A percentile compares a stretch with the other conserved stretches of the same genome.
These are phyloP conservation scores for Wasmannia auropunctata DNA, from an alignment of 1,140 invertebrate species.

Conservation along the genomic window DNA sequence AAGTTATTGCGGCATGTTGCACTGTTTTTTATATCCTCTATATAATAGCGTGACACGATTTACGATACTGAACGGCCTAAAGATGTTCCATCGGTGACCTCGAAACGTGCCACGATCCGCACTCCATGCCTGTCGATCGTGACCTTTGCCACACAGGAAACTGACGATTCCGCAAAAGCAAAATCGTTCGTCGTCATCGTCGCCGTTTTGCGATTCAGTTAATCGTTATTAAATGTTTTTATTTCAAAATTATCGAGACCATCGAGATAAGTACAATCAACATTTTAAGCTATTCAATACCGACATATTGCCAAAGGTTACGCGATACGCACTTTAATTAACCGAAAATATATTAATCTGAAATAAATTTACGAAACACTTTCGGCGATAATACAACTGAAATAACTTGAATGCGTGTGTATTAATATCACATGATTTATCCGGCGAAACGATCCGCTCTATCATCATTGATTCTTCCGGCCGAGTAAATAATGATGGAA, in stretches of 20 bases:
- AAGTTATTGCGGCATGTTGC: background rate
- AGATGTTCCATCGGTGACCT: constrained; percentile 2
- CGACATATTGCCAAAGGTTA: background rate
- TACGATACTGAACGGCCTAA: background rate
- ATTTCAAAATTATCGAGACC: background rate
- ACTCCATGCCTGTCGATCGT: constrained; percentile 42
- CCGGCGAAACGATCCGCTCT: background rate
- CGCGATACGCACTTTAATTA: background rate
- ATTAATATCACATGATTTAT: constrained; percentile 46
- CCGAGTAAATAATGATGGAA: constrained; percentile 9
- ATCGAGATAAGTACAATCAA: background rate
- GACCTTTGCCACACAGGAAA: constrained; percentile 50
- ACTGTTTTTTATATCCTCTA: background rate
- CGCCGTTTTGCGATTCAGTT: background rate
- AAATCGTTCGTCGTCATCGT: background rate
- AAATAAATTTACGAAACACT: constrained; percentile 35
- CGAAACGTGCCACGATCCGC: constrained; percentile 20
- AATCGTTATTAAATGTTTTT: background rate
- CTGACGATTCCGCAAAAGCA: constrained; percentile 15
- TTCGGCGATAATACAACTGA: background rate
- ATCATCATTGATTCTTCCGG: constrained; percentile 21
- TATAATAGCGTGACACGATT: background rate
- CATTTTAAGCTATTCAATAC: background rate
- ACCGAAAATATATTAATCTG: background rate
- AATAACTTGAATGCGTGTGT: background rate